Evolutionary conservation across 2,888 invertebrate genomes (phyloP).

Genomic region (Hemaris fuciformis): DNA sequence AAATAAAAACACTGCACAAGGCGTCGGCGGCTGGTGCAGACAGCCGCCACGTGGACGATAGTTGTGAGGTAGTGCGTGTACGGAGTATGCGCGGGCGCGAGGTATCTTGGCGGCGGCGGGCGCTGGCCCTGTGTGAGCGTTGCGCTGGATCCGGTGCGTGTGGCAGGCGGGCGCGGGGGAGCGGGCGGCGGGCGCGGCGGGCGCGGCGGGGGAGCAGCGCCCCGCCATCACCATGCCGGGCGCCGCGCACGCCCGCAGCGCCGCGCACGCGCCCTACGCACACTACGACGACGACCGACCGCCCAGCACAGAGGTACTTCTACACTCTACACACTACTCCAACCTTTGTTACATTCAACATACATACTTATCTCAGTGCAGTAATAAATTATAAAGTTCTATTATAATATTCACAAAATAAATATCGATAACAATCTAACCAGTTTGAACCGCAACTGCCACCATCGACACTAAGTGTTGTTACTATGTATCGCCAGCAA

Average conservation of each 20-base stretch:
- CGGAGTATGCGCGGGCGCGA: not conserved
- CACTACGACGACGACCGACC: constrained; percentile 49
- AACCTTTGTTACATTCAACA: not conserved
- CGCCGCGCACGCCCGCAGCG: constrained; percentile 27
- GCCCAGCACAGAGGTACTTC: constrained; percentile 42
- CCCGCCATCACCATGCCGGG: constrained; percentile 70
- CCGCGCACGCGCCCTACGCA: constrained; percentile 26
- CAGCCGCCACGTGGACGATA: not conserved
- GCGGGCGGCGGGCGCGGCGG: constrained; percentile 20
- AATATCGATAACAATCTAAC: too few species aligned
- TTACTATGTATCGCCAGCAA: constrained; percentile 21
- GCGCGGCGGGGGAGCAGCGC: constrained; percentile 31
- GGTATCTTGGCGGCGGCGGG: not conserved
- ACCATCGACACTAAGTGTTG: not conserved
- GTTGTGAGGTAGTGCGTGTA: not conserved
- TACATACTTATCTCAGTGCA: too few species aligned
- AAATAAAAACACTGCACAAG: not conserved
- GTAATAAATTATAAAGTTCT: too few species aligned
- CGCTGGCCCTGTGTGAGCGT: not conserved
- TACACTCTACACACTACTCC: constrained; percentile 20
- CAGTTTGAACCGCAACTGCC: too few species aligned
- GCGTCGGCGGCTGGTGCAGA: not conserved
- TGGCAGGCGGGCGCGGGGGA: constrained; percentile 19
- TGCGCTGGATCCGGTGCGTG: constrained; percentile 1
- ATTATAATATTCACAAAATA: too few species aligned